Evolutionary conservation across 2,797 vertebrate species (phyloP).

Genomic region (Micromesistius poutassou): DNA sequence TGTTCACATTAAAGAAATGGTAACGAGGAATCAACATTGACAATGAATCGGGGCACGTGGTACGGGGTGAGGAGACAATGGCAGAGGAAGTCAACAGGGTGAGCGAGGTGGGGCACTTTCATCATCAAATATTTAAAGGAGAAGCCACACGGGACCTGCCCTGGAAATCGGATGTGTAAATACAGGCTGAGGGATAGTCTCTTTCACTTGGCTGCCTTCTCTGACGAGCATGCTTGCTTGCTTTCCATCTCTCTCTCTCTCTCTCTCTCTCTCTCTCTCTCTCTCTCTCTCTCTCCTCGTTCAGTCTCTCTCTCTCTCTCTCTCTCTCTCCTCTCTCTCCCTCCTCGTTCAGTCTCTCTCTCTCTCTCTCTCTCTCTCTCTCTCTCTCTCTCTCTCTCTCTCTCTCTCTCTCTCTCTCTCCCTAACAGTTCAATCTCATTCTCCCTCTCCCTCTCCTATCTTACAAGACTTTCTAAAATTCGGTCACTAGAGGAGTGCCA

Average conservation of each 20-base stretch:
- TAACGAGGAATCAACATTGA: neutral
- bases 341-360: constrained; percentile 4
- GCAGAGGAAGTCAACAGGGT: constrained; percentile 55
- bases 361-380: neutral
- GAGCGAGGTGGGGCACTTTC: constrained; percentile 47
- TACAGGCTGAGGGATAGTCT: constrained; percentile 71
- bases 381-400: neutral
- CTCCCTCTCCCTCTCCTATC: neutral
- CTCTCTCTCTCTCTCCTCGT: constrained; percentile 12
- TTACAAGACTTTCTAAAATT: neutral
- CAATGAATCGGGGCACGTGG: constrained; percentile 14
- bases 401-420: neutral
- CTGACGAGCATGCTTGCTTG: constrained; percentile 63
- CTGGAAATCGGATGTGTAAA: constrained; percentile 69
- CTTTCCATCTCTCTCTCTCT: constrained; percentile 42
- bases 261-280: constrained; percentile 25
- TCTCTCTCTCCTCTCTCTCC: neutral
- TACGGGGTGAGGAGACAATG: constrained; percentile 39
- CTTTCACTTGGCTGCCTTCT: constrained; percentile 69
- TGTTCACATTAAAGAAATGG: neutral
- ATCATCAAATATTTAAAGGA: constrained; percentile 76
- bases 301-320: constrained; percentile 50
- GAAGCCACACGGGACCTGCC: constrained; percentile 60
- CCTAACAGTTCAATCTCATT: no score
- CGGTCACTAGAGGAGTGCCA: neutral